Evolutionary conservation across 1,140 invertebrate genomes (phyloP), one percentile per base, ranked within the genome.

Genomic region (Atta colombica): DNA sequence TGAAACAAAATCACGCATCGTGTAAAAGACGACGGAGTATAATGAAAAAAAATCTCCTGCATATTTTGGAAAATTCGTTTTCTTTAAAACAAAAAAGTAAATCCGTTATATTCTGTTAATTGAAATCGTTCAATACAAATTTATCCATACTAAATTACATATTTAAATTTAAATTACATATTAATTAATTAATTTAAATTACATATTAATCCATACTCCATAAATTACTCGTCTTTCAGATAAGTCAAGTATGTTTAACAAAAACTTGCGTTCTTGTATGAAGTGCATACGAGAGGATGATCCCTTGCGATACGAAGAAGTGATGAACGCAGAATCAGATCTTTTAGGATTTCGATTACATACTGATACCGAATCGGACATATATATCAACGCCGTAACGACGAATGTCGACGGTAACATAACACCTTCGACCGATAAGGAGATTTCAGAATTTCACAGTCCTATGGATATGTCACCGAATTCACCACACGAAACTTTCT

Each of bases 281-380:
- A 84, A 60, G 69, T 61, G 3, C 58, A 80, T 31, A 81, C 63
- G 7, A 77, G 69, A 84, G 18, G 85, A 55, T 75, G 87, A 85
- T 65, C 63, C 78, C 4, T 69, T 84, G 72, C 58, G 77, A 28
- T 93, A 93, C 39, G 88, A 94, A 61, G 85, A 90, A 12, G 88
- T 92, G 7, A 88, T 87, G 16, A 91, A 91, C 0, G 74, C 92
- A 5, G 88, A 90, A 16, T 88, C 90, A 75, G 87, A 93, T 75
- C 65, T 91, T 35, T 77, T 93, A 39, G 94, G 89, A 18, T 93
- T 94, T 69, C 65, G 2, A 10, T 78, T 78, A 28, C 45, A 0
- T n/a, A 61, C 12, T 10, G 65, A 49, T 45, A 63, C 10, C 3
- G 53, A 72, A n/a, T 1, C 28, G 1, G 39, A 71, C 7, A 45